phyloP scores from a whole-genome alignment of 2,797 vertebrate species.

The Tamandua tetradactyla region DNA sequence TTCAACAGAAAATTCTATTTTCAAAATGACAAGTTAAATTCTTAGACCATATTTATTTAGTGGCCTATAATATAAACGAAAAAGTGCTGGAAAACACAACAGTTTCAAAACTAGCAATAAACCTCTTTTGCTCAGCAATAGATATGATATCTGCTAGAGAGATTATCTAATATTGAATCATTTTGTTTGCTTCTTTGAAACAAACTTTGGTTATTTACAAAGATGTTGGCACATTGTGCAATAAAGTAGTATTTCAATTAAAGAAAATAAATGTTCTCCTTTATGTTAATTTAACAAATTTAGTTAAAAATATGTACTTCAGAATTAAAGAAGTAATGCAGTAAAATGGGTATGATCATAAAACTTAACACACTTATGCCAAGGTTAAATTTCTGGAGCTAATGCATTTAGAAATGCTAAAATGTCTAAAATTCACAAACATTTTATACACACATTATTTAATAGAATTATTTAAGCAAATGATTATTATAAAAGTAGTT shows the following conservation, averaged over 20 bases:
- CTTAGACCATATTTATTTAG: background rate
- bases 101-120: background rate
- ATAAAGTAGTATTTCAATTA: background rate
- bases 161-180: background rate
- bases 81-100: background rate
- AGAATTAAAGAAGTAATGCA: background rate
- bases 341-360: background rate
- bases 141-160: background rate
- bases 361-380: background rate
- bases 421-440: background rate
- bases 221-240: background rate
- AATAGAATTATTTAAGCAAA: background rate
- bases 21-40: background rate
- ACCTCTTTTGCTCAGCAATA: background rate
- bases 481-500: background rate
- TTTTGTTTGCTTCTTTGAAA: background rate
- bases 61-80: background rate
- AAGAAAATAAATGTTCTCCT: background rate
- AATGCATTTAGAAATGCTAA: background rate
- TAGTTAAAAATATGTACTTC: background rate
- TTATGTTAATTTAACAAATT: background rate
- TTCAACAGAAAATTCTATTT: background rate
- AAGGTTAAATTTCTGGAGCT: background rate
- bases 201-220: background rate
- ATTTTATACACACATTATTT: background rate